Base-by-base conservation (phyloP, 2,797 vertebrate genomes). In the Cuculus canorus region DNA sequence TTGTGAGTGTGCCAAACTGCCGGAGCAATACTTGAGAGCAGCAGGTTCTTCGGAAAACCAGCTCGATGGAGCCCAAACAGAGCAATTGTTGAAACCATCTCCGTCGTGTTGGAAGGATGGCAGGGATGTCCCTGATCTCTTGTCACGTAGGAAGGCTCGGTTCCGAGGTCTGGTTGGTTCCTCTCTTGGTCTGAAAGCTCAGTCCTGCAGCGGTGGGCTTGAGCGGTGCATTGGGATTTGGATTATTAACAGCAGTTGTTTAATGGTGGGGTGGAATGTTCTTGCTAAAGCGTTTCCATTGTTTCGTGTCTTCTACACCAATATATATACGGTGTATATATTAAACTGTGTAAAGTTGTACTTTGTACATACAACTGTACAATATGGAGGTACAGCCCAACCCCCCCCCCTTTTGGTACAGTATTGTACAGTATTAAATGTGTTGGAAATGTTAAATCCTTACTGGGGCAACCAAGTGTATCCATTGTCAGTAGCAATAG, bases 281-380 rank as follows among this genome's bases (percentile, higher is more conserved):
- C 95, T 95, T 96, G 96, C 95, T 96, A 60, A 90, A 85, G 68
- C 54, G 85, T 96, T 94, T 90, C 90, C 94, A 88, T 95, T 95
- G 94, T 97, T 96, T 86, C 94, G 60, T 95, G 96, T 97, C 93
- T 97, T 97, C 94, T 97, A 97, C 96, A 97, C 97, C 96, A 81
- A 66, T 96, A 96, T 97, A 97, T 96, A 97, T 96, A 96, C 30
- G 96, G 96, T 96, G 96, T 97, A 97, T 98, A 98, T 99, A 98
- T 97, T 95, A 98, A 98, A 98, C 98, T 98, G 98, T 99, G 98
- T 98, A 98, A 98, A 98, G 96, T 98, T 98, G 98, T 98, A 98
- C 98, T 98, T 98, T 99, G 98, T 99, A 99, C 98, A 99, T 99
- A 99, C 97, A 98, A 98, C 98, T 99, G 98, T 99, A 99, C 98